Evolutionary conservation across 2,113 vertebrate genomes (phyloP).

Genomic region (Diadophis punctatus): DNA sequence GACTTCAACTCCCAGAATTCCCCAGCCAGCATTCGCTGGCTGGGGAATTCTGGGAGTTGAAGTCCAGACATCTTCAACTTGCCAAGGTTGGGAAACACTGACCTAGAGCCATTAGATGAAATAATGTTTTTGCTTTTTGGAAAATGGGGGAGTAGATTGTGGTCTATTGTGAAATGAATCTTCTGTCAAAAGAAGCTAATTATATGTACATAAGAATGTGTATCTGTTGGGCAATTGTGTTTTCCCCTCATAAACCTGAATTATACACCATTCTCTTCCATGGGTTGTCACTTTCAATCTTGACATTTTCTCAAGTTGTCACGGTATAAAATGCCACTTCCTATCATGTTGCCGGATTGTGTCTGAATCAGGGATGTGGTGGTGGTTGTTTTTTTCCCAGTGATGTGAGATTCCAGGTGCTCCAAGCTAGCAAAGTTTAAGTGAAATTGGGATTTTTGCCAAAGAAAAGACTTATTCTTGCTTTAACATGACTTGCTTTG

Average conservation of each 20-base stretch:
- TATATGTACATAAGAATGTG: not conserved
- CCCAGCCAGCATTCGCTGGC: no score
- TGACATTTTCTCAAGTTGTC: not conserved
- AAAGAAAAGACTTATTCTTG: constrained; percentile 35
- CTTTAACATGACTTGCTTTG: constrained; percentile 36
- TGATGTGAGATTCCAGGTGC: not conserved
- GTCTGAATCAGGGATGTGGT: not conserved
- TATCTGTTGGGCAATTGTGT: not conserved
- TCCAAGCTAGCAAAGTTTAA: constrained; percentile 48
- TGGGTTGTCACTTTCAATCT: not conserved
- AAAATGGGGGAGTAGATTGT: not conserved
- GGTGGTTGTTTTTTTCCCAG: not conserved
- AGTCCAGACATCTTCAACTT: no score
- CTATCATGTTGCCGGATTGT: not conserved
- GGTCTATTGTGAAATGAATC: not conserved
- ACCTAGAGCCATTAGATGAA: not conserved
- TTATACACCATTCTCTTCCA: not conserved
- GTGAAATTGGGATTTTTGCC: constrained; percentile 49
- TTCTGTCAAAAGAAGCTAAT: not conserved
- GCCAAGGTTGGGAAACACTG: no score
- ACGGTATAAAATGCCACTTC: not conserved
- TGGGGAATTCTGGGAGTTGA: no score
- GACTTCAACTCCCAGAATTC: no score
- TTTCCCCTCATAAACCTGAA: not conserved
- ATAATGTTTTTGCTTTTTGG: not conserved